Percentiles rank a stretch among this genome's conserved stretches.
phyloP scores from a whole-genome alignment of 2,888 invertebrate species.

The Choreutis nemorana region DNA sequence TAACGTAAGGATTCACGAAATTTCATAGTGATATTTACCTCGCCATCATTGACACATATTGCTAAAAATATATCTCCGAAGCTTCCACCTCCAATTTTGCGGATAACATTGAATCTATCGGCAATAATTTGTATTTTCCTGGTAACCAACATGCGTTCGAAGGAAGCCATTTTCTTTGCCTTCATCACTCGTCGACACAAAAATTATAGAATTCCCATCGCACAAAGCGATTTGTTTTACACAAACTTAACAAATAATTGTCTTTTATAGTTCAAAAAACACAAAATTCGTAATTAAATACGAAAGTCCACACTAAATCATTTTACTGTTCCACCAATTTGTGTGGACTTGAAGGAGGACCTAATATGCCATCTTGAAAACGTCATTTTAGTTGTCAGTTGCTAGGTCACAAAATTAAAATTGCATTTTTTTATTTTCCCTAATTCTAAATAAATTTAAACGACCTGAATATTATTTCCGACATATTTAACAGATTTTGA shows the following conservation, averaged over 20 bases:
- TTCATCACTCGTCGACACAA: constrained; percentile 54
- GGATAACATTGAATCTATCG: constrained; percentile 92
- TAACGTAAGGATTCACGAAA: constrained; percentile 16
- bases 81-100: constrained; percentile 98
- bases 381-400: too few species aligned
- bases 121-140: constrained; percentile 67
- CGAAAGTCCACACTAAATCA: constrained; percentile 40
- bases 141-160: constrained; percentile 52
- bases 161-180: constrained; percentile 59
- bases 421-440: too few species aligned
- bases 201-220: constrained; percentile 43
- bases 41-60: constrained; percentile 89
- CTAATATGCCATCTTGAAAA: too few species aligned
- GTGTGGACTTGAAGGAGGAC: too few species aligned
- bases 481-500: too few species aligned
- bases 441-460: too few species aligned
- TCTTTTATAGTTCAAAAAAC: constrained; percentile 31
- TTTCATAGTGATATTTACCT: constrained; percentile 65
- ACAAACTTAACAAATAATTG: constrained; percentile 13
- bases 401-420: too few species aligned
- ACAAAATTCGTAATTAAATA: constrained; percentile 39
- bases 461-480: too few species aligned
- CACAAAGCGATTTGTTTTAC: constrained; percentile 39
- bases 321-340: too few species aligned
- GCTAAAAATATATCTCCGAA: constrained; percentile 99